Evolutionary conservation across 2,888 invertebrate genomes (phyloP), one percentile per base, ranked within the genome.

Genomic region (Platynereis dumerilii): DNA sequence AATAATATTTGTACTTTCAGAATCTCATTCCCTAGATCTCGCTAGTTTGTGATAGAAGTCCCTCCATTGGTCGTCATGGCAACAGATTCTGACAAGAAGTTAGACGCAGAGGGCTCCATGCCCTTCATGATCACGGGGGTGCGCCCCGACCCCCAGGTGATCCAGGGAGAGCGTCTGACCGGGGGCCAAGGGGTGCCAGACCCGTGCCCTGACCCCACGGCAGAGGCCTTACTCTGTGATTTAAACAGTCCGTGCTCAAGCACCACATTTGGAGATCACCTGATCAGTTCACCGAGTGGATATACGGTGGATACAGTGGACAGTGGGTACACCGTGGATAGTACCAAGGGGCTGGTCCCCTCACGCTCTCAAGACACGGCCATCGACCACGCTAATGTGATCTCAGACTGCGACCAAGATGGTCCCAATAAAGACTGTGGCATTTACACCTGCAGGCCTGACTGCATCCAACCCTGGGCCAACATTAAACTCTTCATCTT

Each of bases 401-500:
- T 5, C 7, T 5, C 45, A 12, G 34, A 26, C 28, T 15, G 15
- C 24, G 39, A 34, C 22, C n/a, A 44, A 22, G 53, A 52, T 17
- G 42, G 59, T 12, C 58, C 45, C 5, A 58, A 17, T 27, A 52
- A 34, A 20, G 68, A 66, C 48, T 65, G 68, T 53, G 58, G 68
- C n/a, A 42, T 62, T 20, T 94, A 94, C 64, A 90, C 88, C 75
- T 94, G 92, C 87, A 90, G 93, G 79, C 94, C 95, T 78, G 87
- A 89, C 76, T 91, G 91, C 84, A 89, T 95, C 79, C 94, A 94
- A 86, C 88, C 88, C 83, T 93, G 92, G 86, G 93, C 94, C 83
- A 91, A 92, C 85, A 94, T 95, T 83, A 93, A 93, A 89, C 59
- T 76, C 42, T 84, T 84, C 71, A 80, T 80, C 34, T 67, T 78